Base-by-base conservation (phyloP, 2,113 vertebrate species). In the Vidua chalybeata region DNA sequence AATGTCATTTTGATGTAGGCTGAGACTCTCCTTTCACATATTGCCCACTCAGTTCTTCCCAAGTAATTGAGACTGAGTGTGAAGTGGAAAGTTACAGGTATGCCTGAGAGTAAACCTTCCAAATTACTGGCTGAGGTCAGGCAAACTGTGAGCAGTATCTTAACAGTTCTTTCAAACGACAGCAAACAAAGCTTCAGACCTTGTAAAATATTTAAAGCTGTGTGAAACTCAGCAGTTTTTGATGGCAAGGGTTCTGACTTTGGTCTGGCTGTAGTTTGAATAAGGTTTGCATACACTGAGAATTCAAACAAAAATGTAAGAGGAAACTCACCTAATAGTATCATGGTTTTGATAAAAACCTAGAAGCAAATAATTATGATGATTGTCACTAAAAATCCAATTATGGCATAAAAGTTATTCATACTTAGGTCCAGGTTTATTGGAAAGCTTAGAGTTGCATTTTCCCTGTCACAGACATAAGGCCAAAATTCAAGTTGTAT, bases 1-100 rank as follows among this genome's bases (percentile, higher is more conserved):
- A 93, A 51, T 63, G 59, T 9, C 10, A 48, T 83, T 92, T 43
- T 62, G 6, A 35, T 51, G 27, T 12, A 46, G 49, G 4, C 19
- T 66, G 41, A 79, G 49, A 7, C 20, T 87, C 49, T 75, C 24
- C 10, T 55, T 66, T 74, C 21, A 20, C 33, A 72, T 88, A 61
- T 83, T 85, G 63, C 31, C 18, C 28, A 19, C 37, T 86, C 4
- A 2, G 7, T 77, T 69, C 86, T 84, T 86, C 81, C 61, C 73
- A 83, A 85, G 73, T 80, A 82, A 88, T 64, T 95, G 68, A 88
- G 67, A 33, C 72, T 33, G 83, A 89, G 63, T n/a, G 71, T 81
- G 72, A 94, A 97, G 96, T 98, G 98, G 98, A 98, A 98, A 98
- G 95, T 97, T 98, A 98, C 98, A 96, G 95, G 97, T 93, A 97